Evolutionary conservation across 2,888 invertebrate genomes (phyloP), one percentile per base, ranked within the genome.

Genomic region (Amiota communis): DNA sequence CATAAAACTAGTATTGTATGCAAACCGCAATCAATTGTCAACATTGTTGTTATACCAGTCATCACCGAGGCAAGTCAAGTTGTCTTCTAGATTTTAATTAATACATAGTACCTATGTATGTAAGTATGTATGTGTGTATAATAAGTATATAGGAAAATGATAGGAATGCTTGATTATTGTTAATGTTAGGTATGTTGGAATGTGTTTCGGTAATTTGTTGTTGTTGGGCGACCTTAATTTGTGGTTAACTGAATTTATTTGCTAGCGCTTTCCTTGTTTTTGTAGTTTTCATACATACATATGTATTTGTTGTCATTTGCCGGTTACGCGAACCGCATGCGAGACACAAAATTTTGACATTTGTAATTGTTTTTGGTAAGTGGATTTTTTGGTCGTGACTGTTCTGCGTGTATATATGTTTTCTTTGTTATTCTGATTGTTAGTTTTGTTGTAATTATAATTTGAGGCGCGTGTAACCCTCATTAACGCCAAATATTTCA

Each of bases 91-190:
- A 72, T 83, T 85, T 86, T 85, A 82, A 82, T 86, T 86, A 86
- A 83, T 81, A 86, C 83, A 83, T 84, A n/a, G n/a, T n/a, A 79
- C 86, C 83, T 83, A 80, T 6, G 23, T 23, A 36, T 36, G 3
- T 3, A 23, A 2, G 23, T 23, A 23, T 6, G 6, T 36, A 36
- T 36, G 36, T 6, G 36, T 36, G 6, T 36, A 36, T 36, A 36
- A 36, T 36, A 6, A 6, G 36, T 36, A 6, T 36, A 36, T 36
- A 36, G 36, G 36, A 6, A 36, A 36, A 36, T 36, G 36, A 36
- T 36, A 36, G 36, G 36, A 36, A 36, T 74, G 72, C 67, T 70
- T 65, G 64, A 69, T 74, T 75, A 69, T 74, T 71, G 61, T 63
- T 73, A 74, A 70, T 70, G 64, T 49, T 70, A n/a, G n/a, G 73